phyloP scores from a whole-genome alignment of 2,113 vertebrate species.

The Vimba vimba region DNA sequence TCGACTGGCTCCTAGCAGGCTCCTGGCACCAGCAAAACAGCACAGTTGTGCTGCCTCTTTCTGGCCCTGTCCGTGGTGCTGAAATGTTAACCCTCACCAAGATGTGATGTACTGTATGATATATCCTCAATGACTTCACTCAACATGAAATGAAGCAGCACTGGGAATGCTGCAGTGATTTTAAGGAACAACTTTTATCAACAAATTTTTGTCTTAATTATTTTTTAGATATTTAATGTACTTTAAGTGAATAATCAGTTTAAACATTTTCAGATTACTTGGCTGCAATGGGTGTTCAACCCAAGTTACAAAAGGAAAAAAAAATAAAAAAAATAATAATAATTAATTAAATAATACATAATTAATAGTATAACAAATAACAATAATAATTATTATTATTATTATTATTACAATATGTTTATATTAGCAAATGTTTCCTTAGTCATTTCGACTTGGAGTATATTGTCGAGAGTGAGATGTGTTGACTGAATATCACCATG shows the following conservation, averaged over 20 bases:
- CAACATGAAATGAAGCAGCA: not conserved
- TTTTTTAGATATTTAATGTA: not conserved
- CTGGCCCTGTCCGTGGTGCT: conserved; percentile 32
- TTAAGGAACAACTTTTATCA: not conserved
- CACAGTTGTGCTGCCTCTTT: not conserved
- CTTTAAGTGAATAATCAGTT: not conserved
- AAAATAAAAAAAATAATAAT: too few species aligned
- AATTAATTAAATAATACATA: not conserved
- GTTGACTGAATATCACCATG: conserved; percentile 33
- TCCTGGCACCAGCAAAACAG: conserved; percentile 39
- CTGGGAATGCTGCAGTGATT: not conserved
- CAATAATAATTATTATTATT: not conserved
- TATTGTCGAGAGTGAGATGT: conserved; percentile 28
- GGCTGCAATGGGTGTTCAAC: not conserved
- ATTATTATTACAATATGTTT: not conserved
- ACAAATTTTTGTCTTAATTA: not conserved
- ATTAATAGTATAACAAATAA: not conserved
- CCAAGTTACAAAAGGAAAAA: not conserved
- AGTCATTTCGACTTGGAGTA: not conserved
- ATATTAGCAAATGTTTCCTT: not conserved
- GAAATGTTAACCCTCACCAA: conserved; percentile 12
- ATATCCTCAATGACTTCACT: not conserved
- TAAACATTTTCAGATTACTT: not conserved
- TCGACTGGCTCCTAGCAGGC: conserved; percentile 59
- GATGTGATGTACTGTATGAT: not conserved